A percentile compares a stretch with the other conserved stretches of the same genome.
Conservation (phyloP, 2,888 invertebrate species). For the Aporophyla nigra region DNA sequence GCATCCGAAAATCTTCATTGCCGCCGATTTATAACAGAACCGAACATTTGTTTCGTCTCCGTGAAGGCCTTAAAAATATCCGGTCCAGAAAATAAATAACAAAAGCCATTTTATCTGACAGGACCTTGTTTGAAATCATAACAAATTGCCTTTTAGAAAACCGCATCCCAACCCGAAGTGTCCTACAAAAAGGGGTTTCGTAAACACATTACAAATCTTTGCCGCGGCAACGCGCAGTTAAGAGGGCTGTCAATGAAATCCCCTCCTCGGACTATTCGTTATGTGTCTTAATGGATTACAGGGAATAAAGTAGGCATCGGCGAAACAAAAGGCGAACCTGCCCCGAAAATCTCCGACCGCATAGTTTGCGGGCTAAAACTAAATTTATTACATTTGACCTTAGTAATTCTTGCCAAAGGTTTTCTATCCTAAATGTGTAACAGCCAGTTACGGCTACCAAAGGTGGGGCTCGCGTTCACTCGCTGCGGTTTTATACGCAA, state of each 20-base stretch:
- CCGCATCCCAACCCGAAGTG: constrained; percentile 87
- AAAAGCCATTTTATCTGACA: constrained; percentile 88
- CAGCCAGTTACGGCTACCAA: constrained; percentile 86
- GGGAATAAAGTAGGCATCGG: constrained; percentile 88
- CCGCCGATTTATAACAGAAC: constrained; percentile 63
- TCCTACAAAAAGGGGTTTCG: constrained; percentile 86
- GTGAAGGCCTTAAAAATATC: constrained; percentile 82
- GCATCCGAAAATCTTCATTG: constrained; percentile 58
- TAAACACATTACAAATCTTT: constrained; percentile 89
- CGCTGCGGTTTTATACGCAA: constrained; percentile 86
- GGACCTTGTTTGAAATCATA: constrained; percentile 90
- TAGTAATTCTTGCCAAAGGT: constrained; percentile 89
- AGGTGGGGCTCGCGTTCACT: constrained; percentile 81
- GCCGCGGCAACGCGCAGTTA: constrained; percentile 83
- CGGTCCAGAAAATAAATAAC: constrained; percentile 86
- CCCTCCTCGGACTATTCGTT: constrained; percentile 86
- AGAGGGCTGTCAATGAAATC: constrained; percentile 88
- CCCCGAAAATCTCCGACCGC: constrained; percentile 88
- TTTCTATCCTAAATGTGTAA: constrained; percentile 86
- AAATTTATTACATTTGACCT: constrained; percentile 91
- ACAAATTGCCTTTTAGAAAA: constrained; percentile 90
- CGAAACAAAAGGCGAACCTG: constrained; percentile 87
- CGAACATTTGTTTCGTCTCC: constrained; percentile 76
- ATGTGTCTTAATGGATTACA: constrained; percentile 89
- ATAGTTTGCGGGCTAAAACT: constrained; percentile 89